phyloP scores from a whole-genome alignment of 2,888 invertebrate genomes.

The Eristalinus aeneus region DNA sequence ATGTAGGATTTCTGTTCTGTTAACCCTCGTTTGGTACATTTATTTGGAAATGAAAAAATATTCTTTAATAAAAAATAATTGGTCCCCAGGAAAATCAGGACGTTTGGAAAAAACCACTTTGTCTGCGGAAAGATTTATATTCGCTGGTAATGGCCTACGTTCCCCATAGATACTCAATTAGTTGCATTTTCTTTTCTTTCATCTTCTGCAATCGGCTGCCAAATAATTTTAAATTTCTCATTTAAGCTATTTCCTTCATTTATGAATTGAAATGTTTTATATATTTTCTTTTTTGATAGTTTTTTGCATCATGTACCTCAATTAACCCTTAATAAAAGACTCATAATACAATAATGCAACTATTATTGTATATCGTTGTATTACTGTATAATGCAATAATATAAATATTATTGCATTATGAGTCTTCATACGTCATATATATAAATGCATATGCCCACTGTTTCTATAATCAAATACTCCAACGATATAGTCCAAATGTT shows the following conservation, averaged over 20 bases:
- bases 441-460: too few species aligned
- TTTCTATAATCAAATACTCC: too few species aligned
- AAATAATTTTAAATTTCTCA: constrained; percentile 16
- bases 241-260: background rate
- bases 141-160: background rate
- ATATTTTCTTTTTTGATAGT: too few species aligned
- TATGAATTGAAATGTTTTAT: background rate
- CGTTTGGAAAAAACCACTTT: background rate
- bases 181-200: background rate
- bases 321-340: too few species aligned
- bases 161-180: constrained; percentile 41
- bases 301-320: too few species aligned
- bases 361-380: too few species aligned
- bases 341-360: too few species aligned
- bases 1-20: constrained; percentile 33
- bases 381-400: too few species aligned
- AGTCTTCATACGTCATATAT: too few species aligned
- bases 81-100: constrained; percentile 25
- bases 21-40: constrained; percentile 19
- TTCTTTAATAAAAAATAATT: constrained; percentile 33
- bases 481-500: too few species aligned
- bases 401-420: too few species aligned
- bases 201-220: background rate
- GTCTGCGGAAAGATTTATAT: background rate
- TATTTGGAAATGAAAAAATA: constrained; percentile 26